Evolutionary conservation across 2,113 vertebrate genomes (phyloP), one percentile per base, ranked within the genome.

Genomic region (Ceyx cyanopectus): DNA sequence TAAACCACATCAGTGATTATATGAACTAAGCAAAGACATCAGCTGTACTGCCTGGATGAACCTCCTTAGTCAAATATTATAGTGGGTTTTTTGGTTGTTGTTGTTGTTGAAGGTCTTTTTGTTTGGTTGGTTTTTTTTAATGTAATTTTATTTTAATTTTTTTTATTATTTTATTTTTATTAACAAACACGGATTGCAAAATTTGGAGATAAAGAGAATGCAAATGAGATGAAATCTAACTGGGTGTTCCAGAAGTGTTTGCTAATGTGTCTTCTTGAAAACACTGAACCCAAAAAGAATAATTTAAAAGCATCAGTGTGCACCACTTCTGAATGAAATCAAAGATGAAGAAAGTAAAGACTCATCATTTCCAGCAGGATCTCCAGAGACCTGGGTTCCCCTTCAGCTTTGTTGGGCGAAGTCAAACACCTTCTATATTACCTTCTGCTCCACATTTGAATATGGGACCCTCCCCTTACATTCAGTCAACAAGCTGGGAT

Each of bases 111-210:
- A 37, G 37, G 37, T 37, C 37, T 37, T 37, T 37, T 37, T 37
- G 37, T 37, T 37, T 37, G 37, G 37, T 37, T 37, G 37, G 4
- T 10, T 37, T 37, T 37, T 37, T 37, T 37, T 37, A 37, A 37
- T 37, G 37, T 37, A 37, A 37, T 37, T 37, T 37, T 37, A 34
- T 14, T 12, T 34, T 12, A 8, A 5, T 45, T 15, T 45, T 20
- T 27, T 32, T 4, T 7, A 32, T 26, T 5, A 2, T 19, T 26
- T 29, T 46, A 67, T 46, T 43, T 80, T 85, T 18, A 14, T 18
- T 30, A 87, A 34, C 14, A 72, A 83, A 77, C 24, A 72, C 6
- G 29, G 20, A 93, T 95, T 94, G 80, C 66, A 87, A 93, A 90
- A 91, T 85, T 26, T 68, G 41, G 30, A 73, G 80, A 83, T 46